A percentile compares a stretch with the other conserved stretches of the same genome.
These are phyloP conservation scores for Heteronetta atricapilla DNA, from an alignment of 2,113 vertebrate species.

Conservation along the genomic window DNA sequence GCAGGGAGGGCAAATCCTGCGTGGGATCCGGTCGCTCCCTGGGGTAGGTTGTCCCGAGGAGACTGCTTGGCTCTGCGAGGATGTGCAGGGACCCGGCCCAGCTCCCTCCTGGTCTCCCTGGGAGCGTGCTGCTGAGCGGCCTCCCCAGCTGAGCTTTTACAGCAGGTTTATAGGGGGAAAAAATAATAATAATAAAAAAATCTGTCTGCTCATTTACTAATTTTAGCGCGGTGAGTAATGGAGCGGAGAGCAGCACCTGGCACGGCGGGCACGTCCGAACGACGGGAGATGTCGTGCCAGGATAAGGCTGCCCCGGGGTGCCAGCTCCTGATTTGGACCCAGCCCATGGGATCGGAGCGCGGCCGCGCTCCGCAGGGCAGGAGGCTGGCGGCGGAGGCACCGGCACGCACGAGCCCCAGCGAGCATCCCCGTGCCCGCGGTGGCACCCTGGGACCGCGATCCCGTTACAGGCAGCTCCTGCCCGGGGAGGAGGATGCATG, in stretches of 20 bases:
- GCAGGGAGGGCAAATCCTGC: neutral
- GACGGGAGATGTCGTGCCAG: neutral
- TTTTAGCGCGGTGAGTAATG: neutral
- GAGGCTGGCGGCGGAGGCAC: neutral
- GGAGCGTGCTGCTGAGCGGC: neutral
- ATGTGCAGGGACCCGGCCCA: neutral
- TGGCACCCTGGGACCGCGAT: neutral
- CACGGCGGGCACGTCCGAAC: neutral
- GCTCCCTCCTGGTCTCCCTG: neutral
- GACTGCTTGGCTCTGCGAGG: accelerated
- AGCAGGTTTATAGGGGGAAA: neutral
- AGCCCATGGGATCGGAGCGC: neutral
- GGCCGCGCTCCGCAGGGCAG: neutral
- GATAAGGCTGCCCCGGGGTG: accelerated
- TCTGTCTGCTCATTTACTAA: neutral
- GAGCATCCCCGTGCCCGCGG: neutral
- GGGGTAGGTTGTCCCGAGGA: neutral
- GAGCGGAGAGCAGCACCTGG: neutral
- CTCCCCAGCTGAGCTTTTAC: neutral
- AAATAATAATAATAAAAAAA: neutral
- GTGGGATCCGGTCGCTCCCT: neutral
- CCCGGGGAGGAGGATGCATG: neutral
- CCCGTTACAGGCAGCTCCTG: constrained; percentile 19
- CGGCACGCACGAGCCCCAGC: neutral
- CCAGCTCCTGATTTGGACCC: neutral